Conservation (phyloP, 2,797 vertebrate species). For the Etheostoma perlongum region DNA sequence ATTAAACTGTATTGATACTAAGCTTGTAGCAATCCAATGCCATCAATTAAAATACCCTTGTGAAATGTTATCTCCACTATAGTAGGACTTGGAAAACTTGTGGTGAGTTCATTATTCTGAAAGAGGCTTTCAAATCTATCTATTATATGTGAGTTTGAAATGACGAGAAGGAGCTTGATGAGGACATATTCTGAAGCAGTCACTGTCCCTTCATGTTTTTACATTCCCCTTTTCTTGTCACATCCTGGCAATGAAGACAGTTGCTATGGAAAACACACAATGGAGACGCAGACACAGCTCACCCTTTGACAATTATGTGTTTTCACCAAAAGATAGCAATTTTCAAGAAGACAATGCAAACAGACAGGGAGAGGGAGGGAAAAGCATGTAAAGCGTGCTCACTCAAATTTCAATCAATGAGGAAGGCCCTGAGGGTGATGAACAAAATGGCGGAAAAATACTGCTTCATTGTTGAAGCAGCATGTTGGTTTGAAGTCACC, state of each 20-base stretch:
- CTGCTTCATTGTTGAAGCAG: constrained; percentile 75
- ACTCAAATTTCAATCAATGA: constrained; percentile 79
- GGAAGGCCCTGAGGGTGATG: constrained; percentile 79
- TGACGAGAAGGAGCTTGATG: constrained; percentile 64
- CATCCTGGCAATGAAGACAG: constrained; percentile 82
- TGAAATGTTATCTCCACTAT: constrained; percentile 52
- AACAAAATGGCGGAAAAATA: constrained; percentile 80
- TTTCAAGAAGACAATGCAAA: constrained; percentile 82
- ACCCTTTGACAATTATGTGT: constrained; percentile 79
- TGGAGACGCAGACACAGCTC: constrained; percentile 73
- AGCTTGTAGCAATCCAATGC: constrained; percentile 37
- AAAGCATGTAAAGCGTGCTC: constrained; percentile 70
- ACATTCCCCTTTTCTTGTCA: constrained; percentile 79
- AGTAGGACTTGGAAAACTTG: constrained; percentile 48
- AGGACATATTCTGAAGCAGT: constrained; percentile 58
- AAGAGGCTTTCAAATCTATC: constrained; percentile 61
- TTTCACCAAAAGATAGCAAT: constrained; percentile 81
- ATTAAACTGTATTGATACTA: constrained; percentile 21
- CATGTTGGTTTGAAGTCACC: constrained; percentile 80
- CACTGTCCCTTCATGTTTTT: constrained; percentile 72
- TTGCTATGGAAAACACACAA: constrained; percentile 84
- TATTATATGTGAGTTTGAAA: constrained; percentile 55
- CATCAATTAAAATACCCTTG: constrained; percentile 53
- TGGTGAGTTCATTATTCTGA: constrained; percentile 61
- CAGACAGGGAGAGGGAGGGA: constrained; percentile 51